These are phyloP conservation scores for Panzeria rudis DNA, from an alignment of 2,888 invertebrate species.

Conservation along the genomic window DNA sequence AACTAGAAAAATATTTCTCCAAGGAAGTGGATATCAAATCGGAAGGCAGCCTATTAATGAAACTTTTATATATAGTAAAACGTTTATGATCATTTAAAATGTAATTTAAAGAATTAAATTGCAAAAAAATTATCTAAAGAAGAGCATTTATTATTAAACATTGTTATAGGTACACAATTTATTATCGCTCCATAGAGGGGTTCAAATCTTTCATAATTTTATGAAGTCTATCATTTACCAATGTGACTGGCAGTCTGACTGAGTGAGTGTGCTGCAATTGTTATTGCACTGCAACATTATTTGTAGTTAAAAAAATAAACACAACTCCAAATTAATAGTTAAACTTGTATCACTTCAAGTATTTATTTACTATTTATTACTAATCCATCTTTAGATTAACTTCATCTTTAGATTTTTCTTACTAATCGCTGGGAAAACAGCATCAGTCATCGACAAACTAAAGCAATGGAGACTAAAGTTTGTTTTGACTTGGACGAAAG, in stretches of 20 bases:
- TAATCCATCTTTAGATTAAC: constrained; percentile 70
- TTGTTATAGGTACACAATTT: constrained; percentile 46
- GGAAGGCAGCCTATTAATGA: too few relatives aligned
- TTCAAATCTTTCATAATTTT: constrained; percentile 53
- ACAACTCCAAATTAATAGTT: constrained; percentile 22
- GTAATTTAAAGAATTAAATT: constrained; percentile 1
- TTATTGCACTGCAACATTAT: neutral
- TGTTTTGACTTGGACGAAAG: neutral
- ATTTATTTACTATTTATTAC: constrained; percentile 29
- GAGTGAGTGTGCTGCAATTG: neutral
- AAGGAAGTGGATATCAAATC: neutral
- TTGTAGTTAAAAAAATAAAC: neutral
- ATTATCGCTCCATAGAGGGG: constrained; percentile 42
- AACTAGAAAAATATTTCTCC: too few relatives aligned
- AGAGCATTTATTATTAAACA: constrained; percentile 24
- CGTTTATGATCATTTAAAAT: neutral
- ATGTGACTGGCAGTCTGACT: constrained; percentile 39
- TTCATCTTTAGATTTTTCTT: constrained; percentile 43
- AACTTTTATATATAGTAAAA: too few relatives aligned
- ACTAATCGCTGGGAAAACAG: constrained; percentile 45
- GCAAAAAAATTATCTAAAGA: constrained; percentile 7
- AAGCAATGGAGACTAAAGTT: constrained; percentile 3
- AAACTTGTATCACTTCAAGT: constrained; percentile 25
- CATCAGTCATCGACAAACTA: neutral
- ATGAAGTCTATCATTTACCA: constrained; percentile 54